These are phyloP conservation scores for Drosophila ficusphila DNA, from an alignment of 1,140 invertebrate species.

Conservation along the genomic window DNA sequence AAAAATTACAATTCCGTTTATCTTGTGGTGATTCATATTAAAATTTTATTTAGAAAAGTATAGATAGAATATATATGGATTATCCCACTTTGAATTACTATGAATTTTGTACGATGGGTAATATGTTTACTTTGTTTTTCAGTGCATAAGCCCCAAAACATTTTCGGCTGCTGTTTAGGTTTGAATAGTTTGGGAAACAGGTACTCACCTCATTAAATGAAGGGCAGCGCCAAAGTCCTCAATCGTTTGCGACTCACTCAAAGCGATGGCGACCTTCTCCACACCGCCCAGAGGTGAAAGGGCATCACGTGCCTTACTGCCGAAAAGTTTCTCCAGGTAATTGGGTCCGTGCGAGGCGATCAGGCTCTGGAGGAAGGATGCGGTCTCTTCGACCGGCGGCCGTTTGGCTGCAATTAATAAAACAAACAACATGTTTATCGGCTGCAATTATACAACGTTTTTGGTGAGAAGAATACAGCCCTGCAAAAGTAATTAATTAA, in stretches of 20 bases:
- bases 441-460: constrained; percentile 29
- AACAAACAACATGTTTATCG: constrained; percentile 20
- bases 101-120: too few species aligned
- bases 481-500: constrained; percentile 35
- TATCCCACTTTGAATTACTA: too few species aligned
- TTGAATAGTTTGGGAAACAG: not conserved
- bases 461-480: not conserved
- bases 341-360: constrained; percentile 97
- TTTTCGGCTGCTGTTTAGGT: not conserved
- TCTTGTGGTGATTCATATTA: too few species aligned
- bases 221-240: constrained; percentile 86
- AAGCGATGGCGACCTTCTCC: constrained; percentile 96
- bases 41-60: too few species aligned
- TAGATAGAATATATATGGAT: too few species aligned
- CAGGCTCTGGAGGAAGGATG: constrained; percentile 96
- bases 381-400: constrained; percentile 97
- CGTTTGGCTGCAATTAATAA: constrained; percentile 90
- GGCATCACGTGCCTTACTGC: constrained; percentile 95
- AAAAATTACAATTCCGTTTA: too few species aligned
- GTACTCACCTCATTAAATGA: constrained; percentile 82
- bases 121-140: not conserved
- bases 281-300: constrained; percentile 95
- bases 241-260: constrained; percentile 97
- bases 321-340: constrained; percentile 97
- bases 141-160: not conserved